A percentile compares a stretch with the other conserved stretches of the same genome.
Evolutionary conservation across 2,797 vertebrate species (phyloP).

Genomic region (Atherinosoma microstoma): DNA sequence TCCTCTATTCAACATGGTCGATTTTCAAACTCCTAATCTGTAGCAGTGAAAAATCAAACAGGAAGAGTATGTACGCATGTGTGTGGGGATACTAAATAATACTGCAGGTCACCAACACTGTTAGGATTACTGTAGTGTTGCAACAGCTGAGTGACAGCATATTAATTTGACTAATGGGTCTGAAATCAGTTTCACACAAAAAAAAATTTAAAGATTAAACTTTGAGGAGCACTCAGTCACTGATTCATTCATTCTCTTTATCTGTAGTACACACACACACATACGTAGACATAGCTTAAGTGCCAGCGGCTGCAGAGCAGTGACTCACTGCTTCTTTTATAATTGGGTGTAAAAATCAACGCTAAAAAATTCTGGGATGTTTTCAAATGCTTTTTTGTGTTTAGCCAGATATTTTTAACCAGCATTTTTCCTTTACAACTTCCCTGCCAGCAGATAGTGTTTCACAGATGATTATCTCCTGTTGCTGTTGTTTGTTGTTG

Average conservation of each 20-base stretch:
- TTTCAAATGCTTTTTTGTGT: not conserved
- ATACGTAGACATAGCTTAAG: not conserved
- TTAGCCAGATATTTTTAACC: not conserved
- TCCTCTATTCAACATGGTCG: not conserved
- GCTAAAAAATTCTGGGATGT: not conserved
- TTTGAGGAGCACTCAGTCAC: not conserved
- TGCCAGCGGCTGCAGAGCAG: constrained; percentile 9
- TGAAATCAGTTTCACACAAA: not conserved
- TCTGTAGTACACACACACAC: not conserved
- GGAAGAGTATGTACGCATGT: not conserved
- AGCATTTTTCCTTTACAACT: not conserved
- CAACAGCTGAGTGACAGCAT: not conserved
- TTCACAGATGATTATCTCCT: not conserved
- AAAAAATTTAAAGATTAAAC: not conserved
- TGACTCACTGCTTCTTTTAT: constrained; percentile 33
- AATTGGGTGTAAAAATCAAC: constrained; percentile 1
- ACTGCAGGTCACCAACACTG: not conserved
- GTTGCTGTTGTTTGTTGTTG: not conserved
- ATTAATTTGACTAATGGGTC: constrained; percentile 7
- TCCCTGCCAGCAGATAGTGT: not conserved
- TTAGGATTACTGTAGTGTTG: not conserved
- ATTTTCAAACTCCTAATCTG: not conserved
- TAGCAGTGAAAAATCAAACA: not conserved
- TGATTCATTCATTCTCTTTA: constrained; percentile 15
- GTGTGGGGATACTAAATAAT: not conserved